Percentiles rank a stretch among this genome's conserved stretches.
Evolutionary conservation across 1,140 invertebrate species (phyloP).

Genomic region (Cydia pomonella): DNA sequence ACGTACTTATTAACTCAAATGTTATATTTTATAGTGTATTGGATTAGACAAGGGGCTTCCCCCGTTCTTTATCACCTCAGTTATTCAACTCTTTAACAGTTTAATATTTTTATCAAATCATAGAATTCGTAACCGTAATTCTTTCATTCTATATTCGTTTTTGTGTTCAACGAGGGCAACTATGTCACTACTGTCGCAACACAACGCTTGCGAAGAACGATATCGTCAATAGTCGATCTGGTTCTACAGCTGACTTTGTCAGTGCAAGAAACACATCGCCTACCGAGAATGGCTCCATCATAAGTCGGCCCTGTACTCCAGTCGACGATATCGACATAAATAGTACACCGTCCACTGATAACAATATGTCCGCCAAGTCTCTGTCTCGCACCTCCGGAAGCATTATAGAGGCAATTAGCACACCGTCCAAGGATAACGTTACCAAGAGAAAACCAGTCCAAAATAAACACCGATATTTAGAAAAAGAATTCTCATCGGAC

Average conservation of each 20-base stretch:
- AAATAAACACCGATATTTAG: neutral
- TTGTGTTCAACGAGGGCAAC: too few relatives aligned
- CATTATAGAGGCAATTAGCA: neutral
- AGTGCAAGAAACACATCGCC: neutral
- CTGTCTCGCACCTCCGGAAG: neutral
- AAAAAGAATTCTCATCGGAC: neutral
- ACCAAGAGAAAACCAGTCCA: too few relatives aligned
- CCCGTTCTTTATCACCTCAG: neutral
- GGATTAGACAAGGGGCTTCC: neutral
- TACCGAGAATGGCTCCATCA: neutral
- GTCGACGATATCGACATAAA: neutral
- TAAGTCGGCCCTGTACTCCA: neutral
- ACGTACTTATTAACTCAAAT: neutral
- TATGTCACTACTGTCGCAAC: too few relatives aligned
- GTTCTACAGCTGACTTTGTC: neutral
- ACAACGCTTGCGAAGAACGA: neutral
- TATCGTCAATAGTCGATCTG: neutral
- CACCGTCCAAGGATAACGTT: neutral
- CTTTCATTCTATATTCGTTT: too few relatives aligned
- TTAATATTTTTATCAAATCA: neutral
- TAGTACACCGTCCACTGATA: neutral
- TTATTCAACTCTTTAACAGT: neutral
- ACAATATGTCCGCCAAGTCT: neutral
- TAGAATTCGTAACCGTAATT: neutral
- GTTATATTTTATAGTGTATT: neutral